phyloP scores from a whole-genome alignment of 1,140 invertebrate species.

The Episyrphus balteatus region DNA sequence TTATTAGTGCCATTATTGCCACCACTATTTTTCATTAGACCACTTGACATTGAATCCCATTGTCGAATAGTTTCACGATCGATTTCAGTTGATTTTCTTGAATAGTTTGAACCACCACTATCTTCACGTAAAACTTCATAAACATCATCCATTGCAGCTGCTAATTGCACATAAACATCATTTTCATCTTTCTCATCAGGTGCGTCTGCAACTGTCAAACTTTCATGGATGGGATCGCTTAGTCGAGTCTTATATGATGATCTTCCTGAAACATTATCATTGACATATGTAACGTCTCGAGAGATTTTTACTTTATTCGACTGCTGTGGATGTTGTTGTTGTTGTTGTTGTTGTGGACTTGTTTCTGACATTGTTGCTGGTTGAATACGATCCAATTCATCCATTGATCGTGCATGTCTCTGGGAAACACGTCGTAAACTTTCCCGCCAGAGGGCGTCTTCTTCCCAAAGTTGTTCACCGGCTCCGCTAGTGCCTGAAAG shows the following conservation, averaged over 20 bases:
- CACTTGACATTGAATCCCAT: constrained; percentile 78
- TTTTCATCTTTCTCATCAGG: constrained; percentile 35
- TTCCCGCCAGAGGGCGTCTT: constrained; percentile 69
- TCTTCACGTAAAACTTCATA: constrained; percentile 34
- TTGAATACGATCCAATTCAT: constrained; percentile 55
- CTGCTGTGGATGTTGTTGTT: background rate
- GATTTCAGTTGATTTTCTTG: constrained; percentile 50
- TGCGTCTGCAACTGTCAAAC: constrained; percentile 4
- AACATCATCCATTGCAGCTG: constrained; percentile 27
- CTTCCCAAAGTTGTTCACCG: constrained; percentile 68
- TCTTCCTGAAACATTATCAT: constrained; percentile 35
- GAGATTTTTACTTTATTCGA: constrained; percentile 39
- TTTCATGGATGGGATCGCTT: background rate
- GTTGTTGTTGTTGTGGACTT: constrained; percentile 2
- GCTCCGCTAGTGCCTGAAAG: constrained; percentile 30
- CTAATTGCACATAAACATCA: constrained; percentile 48
- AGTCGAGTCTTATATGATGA: constrained; percentile 10
- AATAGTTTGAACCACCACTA: constrained; percentile 22
- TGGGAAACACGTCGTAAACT: constrained; percentile 64
- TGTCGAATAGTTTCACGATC: constrained; percentile 75
- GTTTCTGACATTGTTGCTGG: constrained; percentile 8
- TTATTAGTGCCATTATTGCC: background rate
- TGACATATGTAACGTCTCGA: constrained; percentile 62
- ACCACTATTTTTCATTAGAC: constrained; percentile 40
- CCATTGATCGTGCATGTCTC: constrained; percentile 65